Evolutionary conservation across 1,140 invertebrate genomes (phyloP), one percentile per base, ranked within the genome.

Genomic region (Macrotrachela quadricornifera): DNA sequence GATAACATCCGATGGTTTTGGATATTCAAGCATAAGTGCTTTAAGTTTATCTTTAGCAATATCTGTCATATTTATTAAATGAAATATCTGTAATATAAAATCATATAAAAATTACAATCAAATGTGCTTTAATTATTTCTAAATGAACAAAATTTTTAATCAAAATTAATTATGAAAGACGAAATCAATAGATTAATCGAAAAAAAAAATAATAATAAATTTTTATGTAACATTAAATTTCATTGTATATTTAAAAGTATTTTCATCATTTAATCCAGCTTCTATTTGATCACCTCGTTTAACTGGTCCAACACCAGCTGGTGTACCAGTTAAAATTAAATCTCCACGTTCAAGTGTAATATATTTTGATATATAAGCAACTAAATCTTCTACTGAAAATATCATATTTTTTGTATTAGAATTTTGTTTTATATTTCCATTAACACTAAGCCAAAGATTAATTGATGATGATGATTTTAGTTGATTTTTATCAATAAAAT

Each of bases 311-410:
- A 81, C 77, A 42, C 81, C 80, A 49, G 76, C 68, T 0, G 82
- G 82, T 12, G 82, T 81, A 13, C 82, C 82, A 18, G 82, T 85
- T 1, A 85, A 60, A 57, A 85, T 75, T 1, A 85, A 60, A 70
- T 85, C 82, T 52, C 80, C 79, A 15, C 75, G 74, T 62, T 84
- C 79, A 46, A 84, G 63, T 1, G 79, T 82, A 64, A 83, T 80
- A 60, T 71, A 78, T 49, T 74, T 61, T n/a, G 79, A 80, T 21
- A 80, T 74, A 61, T 77, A 80, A 39, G 74, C 71, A 30, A 85
- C 75, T 2, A 85, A 64, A 49, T 73, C 65, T 1, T 77, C 75
- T 10, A 82, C 73, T 49, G 69, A 73, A 60, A 81, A 83, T 17
- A 82, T 74, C 71, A 85, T 78, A 63, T 81, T 76, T 37, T 70